Evolutionary conservation across 2,113 vertebrate species (phyloP), one percentile per base, ranked within the genome.

Genomic region (Phylloscopus trochilus): DNA sequence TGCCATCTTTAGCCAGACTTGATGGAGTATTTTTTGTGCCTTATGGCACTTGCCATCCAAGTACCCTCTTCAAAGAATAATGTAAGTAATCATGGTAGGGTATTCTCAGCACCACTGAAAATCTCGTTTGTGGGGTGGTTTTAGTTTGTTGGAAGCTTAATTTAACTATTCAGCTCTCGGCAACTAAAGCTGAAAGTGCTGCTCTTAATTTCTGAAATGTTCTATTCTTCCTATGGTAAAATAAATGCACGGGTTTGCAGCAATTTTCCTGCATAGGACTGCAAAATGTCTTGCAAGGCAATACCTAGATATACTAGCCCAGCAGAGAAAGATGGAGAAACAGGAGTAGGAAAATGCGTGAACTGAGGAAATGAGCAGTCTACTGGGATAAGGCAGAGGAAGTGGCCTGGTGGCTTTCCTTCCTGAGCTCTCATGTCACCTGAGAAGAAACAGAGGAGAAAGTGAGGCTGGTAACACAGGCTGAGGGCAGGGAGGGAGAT

Each of bases 381-480:
- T 51, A 5, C 27, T 51, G 67, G 67, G 63, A 17, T 35, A 39
- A 82, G 59, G 49, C 35, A 73, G 68, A 88, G 76, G 23, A 64
- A 39, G 21, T 24, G 30, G 33, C 10, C 37, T 9, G 35, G 55
- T 46, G 20, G 9, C 37, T 22, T 60, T 18, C 31, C 37, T 39
- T 60, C 21, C 28, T 27, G 24, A 49, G 44, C 16, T 58, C 55
- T 59, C 26, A 4, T 4, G 26, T 47, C 41, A 21, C 9, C 2
- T 31, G 52, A 62, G 70, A 81, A 67, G 44, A 23, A 41, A 44
- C 52, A 83, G 24, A 46, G 41, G 30, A 74, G 55, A 39, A 80
- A 43, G 37, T 1, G 6, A 66, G 31, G 30, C 14, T 69, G 35
- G 17, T 0, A 4, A 2, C 2, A 7, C 5, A 24, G 60, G 49